Conservation (phyloP, 2,888 invertebrate species). For the Geotrupes spiniger region DNA sequence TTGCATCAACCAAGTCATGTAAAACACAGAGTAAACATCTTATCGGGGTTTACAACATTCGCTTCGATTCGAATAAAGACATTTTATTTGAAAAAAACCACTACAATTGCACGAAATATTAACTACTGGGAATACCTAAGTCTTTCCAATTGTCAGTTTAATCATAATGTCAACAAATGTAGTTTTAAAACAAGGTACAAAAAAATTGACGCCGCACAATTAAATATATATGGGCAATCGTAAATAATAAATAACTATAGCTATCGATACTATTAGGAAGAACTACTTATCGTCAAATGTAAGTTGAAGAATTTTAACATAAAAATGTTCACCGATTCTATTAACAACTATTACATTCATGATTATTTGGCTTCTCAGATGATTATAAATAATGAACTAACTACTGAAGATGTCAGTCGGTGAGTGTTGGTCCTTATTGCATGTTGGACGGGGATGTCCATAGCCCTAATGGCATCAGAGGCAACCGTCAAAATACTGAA, state of each 20-base stretch:
- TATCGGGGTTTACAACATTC: conserved; percentile 42
- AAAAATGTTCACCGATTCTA: conserved; percentile 44
- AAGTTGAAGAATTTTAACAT: conserved; percentile 37
- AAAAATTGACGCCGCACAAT: conserved; percentile 22
- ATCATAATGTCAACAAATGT: conserved; percentile 26
- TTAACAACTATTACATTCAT: conserved; percentile 48
- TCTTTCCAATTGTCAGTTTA: conserved; percentile 26
- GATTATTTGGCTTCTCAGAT: conserved; percentile 48
- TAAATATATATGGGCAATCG: conserved; percentile 18
- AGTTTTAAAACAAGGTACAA: conserved; percentile 22
- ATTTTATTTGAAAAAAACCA: conserved; percentile 30
- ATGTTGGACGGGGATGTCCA: conserved; percentile 49
- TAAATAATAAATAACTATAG: conserved; percentile 22
- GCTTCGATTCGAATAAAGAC: conserved; percentile 35
- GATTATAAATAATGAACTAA: conserved; percentile 49
- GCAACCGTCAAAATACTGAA: conserved; percentile 52
- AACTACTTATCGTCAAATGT: conserved; percentile 34
- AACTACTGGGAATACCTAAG: conserved; percentile 22
- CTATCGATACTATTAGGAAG: conserved; percentile 15
- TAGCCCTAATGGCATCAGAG: conserved; percentile 48
- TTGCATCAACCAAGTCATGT: conserved; percentile 21
- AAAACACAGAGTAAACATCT: conserved; percentile 34
- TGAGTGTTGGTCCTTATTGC: conserved; percentile 53
- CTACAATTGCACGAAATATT: conserved; percentile 34
- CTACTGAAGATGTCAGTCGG: conserved; percentile 49